A percentile compares a stretch with the other conserved stretches of the same genome.
Conservation (phyloP, 2,113 vertebrate species). For the Ciconia boyciana region DNA sequence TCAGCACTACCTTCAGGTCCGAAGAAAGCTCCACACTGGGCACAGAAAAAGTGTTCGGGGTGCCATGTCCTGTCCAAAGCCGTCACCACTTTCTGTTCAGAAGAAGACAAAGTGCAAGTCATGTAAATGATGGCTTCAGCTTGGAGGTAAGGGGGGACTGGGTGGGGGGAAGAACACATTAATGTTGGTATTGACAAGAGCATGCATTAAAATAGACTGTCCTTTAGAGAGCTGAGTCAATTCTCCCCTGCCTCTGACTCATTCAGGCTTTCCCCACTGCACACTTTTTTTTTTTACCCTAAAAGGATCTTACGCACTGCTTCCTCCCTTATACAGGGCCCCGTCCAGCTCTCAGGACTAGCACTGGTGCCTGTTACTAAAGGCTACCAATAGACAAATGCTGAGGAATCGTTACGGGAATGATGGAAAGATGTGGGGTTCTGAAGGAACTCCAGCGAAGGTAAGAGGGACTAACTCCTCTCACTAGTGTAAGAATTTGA, state of each 20-base stretch:
- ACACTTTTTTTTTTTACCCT: conserved; percentile 1
- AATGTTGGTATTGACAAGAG: background rate
- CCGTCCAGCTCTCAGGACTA: background rate
- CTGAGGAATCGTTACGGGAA: background rate
- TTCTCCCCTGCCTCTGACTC: background rate
- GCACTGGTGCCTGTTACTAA: background rate
- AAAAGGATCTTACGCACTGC: background rate
- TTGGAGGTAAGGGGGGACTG: background rate
- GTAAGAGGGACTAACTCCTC: background rate
- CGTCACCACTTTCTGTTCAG: conserved; percentile 94
- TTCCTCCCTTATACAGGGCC: conserved; percentile 1
- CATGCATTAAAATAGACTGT: background rate
- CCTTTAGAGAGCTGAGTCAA: background rate
- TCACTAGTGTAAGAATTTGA: background rate
- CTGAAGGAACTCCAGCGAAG: background rate
- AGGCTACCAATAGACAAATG: background rate
- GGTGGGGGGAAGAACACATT: background rate
- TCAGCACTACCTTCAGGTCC: conserved; percentile 86
- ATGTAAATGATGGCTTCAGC: background rate
- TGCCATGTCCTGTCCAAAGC: conserved; percentile 97
- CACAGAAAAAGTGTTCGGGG: conserved; percentile 98
- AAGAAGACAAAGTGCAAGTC: background rate
- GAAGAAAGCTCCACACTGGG: conserved; percentile 96
- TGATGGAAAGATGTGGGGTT: background rate
- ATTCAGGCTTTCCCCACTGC: background rate